Evolutionary conservation across 2,888 invertebrate genomes (phyloP).

Genomic region (Boloria selene): DNA sequence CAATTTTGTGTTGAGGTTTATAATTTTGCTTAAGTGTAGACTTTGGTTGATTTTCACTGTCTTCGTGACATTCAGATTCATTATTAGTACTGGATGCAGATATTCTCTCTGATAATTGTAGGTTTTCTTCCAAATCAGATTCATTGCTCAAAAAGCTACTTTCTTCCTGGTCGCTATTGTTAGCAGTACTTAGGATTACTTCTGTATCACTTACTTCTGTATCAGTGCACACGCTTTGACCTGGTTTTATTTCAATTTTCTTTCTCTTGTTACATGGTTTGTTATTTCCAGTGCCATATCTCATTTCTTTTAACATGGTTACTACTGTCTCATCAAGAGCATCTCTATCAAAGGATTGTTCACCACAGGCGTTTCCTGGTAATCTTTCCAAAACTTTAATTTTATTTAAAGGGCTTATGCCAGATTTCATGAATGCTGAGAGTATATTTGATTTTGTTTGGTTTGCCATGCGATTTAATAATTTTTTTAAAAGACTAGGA

Average conservation of each 20-base stretch:
- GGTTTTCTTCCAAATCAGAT: slow-evolving; percentile 6
- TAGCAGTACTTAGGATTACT: background rate
- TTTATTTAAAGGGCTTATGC: no score
- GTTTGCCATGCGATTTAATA: no score
- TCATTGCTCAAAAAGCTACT: slow-evolving; percentile 4
- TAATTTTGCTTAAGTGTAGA: background rate
- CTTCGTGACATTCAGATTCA: background rate
- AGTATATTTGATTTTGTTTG: no score
- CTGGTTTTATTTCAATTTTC: slow-evolving; percentile 6
- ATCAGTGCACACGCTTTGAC: slow-evolving; percentile 2
- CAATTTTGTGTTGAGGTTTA: background rate
- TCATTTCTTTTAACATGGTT: no score
- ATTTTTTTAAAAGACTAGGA: no score
- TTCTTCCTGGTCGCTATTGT: slow-evolving; percentile 2
- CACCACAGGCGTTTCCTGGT: no score
- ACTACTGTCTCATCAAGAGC: no score
- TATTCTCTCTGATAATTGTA: slow-evolving; percentile 1
- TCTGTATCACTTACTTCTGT: slow-evolving; percentile 4
- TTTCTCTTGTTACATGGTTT: background rate
- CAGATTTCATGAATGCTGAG: no score
- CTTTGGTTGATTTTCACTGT: background rate
- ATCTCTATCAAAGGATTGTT: no score
- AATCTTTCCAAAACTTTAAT: no score
- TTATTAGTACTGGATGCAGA: background rate
- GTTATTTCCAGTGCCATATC: background rate